Base-by-base conservation (phyloP, 2,113 vertebrate species). In the Atherinomorus stipes region DNA sequence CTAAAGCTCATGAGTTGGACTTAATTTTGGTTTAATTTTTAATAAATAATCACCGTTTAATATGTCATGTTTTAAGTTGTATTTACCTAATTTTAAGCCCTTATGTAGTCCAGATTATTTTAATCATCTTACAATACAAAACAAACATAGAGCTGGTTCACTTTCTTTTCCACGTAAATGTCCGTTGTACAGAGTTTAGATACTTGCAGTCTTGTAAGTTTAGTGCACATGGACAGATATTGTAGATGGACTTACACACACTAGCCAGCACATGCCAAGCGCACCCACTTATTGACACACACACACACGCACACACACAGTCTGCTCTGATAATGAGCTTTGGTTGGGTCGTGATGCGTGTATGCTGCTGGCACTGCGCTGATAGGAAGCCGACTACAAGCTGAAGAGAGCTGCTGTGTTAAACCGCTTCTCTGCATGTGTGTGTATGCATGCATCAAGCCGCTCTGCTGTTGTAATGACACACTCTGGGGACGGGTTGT, bases 341-440 rank as follows among this genome's bases (percentile, higher is more conserved):
- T 58, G 78, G 38, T 78, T 60, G 83, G 77, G 83, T 84, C 65
- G 58, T 71, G 85, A 76, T 77, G 83, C 61, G 38, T 79, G 34
- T 66, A 67, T 38, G 54, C 62, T 85, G 74, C 72, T 63, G 75
- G 73, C 74, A 51, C 57, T 51, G 64, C 71, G 80, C 76, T 62
- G 71, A 75, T 77, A 81, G 31, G 52, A 77, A 58, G 80, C 84
- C 89, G 83, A 76, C 70, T 61, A 68, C 78, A 69, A 85, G 76
- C 78, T 84, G 81, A 80, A 81, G 74, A 88, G 81, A 68, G 71
- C 42, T 68, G 61, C 25, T 80, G 64, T 66, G 60, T 66, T 69
- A 11, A 71, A 67, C 54, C 64, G 50, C 63, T 76, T 62, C 44
- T 25, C 49, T 28, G 10, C 37, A 31, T 53, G 60, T 42, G 31